Evolutionary conservation across 1,140 invertebrate species (phyloP).

Genomic region (Drosophila neocordata): DNA sequence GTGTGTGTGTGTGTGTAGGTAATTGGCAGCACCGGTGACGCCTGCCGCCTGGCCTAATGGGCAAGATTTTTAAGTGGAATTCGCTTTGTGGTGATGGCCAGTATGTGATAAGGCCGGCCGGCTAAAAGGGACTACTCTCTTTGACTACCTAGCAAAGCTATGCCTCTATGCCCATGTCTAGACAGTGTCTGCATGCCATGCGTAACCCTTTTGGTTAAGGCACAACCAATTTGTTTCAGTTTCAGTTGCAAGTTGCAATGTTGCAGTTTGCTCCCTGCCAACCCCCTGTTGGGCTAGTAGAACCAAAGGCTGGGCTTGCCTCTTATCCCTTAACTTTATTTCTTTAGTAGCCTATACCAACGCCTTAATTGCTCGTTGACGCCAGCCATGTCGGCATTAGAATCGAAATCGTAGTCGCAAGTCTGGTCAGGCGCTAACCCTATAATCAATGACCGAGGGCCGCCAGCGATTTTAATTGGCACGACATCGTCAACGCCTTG

Average conservation of each 20-base stretch:
- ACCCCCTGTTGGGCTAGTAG: conserved; percentile 23
- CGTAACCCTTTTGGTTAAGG: conserved; percentile 61
- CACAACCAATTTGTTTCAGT: conserved; percentile 59
- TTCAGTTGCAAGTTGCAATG: conserved; percentile 26
- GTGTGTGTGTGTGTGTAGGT: conserved; percentile 62
- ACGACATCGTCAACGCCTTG: conserved; percentile 67
- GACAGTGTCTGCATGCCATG: conserved; percentile 64
- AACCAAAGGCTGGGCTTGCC: conserved; percentile 37
- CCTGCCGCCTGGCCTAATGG: conserved; percentile 20
- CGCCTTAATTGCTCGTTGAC: conserved; percentile 37
- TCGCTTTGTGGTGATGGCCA: conserved; percentile 37
- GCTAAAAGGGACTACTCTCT: conserved; percentile 20
- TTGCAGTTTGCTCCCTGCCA: not conserved
- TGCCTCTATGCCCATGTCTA: conserved; percentile 63
- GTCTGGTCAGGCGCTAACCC: conserved; percentile 36
- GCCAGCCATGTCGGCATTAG: conserved; percentile 72
- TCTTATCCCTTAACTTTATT: conserved; percentile 31
- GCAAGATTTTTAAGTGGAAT: conserved; percentile 62
- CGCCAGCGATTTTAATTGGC: conserved; percentile 67
- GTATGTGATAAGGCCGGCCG: conserved; percentile 62
- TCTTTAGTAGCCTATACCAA: not conserved
- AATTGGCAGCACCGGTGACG: conserved; percentile 26
- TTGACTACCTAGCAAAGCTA: conserved; percentile 19
- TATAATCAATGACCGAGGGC: conserved; percentile 61
- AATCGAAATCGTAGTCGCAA: conserved; percentile 32